Conservation (phyloP, 1,140 invertebrate genomes). For the Teleopsis dalmanni region DNA sequence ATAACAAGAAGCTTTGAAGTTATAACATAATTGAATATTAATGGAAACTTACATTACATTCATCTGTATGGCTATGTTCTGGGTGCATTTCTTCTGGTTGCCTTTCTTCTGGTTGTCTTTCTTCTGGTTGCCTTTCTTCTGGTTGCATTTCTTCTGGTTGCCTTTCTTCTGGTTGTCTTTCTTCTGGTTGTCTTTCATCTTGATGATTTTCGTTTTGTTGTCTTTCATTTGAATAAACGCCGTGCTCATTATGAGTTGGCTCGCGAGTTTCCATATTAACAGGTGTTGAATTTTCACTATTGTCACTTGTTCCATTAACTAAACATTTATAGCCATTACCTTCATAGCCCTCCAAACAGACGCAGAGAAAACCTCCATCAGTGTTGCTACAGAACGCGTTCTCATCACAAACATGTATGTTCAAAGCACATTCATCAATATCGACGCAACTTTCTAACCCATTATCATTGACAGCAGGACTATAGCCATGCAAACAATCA, state of each 20-base stretch:
- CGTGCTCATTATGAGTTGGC: too few species aligned
- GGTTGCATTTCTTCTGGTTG: too few species aligned
- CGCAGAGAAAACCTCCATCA: constrained; percentile 68
- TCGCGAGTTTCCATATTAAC: constrained; percentile 33
- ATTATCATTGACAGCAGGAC: constrained; percentile 40
- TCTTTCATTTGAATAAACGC: neutral
- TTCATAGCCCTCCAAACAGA: constrained; percentile 59
- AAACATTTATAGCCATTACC: constrained; percentile 48
- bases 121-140: too few species aligned
- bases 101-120: too few species aligned
- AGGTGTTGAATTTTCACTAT: too few species aligned
- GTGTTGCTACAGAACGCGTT: constrained; percentile 79
- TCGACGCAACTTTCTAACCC: constrained; percentile 58
- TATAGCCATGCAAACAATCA: constrained; percentile 34
- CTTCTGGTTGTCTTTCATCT: neutral
- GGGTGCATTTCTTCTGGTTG: too few species aligned
- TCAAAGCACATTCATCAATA: constrained; percentile 67
- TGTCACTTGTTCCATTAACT: constrained; percentile 21
- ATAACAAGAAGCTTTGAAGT: too few species aligned
- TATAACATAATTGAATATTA: too few species aligned
- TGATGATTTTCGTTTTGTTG: neutral
- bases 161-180: neutral
- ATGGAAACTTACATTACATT: too few species aligned
- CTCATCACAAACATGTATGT: constrained; percentile 63
- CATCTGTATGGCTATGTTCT: too few species aligned